These are phyloP conservation scores for Carassius gibelio DNA, from an alignment of 2,113 vertebrate species.

Conservation along the genomic window DNA sequence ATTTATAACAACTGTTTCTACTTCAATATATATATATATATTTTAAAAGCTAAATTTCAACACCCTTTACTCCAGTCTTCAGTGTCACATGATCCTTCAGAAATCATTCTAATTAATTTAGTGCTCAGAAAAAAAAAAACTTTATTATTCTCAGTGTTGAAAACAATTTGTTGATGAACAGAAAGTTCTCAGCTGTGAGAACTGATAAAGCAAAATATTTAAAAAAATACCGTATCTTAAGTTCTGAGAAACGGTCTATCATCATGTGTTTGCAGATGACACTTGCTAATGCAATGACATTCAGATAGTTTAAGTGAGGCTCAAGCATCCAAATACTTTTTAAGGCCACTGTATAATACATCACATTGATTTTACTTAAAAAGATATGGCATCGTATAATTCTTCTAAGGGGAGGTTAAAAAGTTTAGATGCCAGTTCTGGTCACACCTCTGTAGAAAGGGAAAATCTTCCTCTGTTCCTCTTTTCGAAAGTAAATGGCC, in stretches of 20 bases:
- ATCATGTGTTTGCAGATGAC: not conserved
- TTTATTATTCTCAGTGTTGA: too few relatives aligned
- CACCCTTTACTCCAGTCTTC: not conserved
- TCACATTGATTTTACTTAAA: not conserved
- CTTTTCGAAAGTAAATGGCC: slow-evolving; percentile 44
- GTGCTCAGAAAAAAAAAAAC: not conserved
- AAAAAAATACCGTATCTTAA: not conserved
- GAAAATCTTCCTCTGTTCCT: slow-evolving; percentile 34
- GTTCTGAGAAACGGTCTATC: not conserved
- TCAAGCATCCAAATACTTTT: not conserved
- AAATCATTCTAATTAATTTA: not conserved
- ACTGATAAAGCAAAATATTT: not conserved
- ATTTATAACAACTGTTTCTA: not conserved
- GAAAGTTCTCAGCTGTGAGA: not conserved
- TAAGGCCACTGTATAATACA: not conserved
- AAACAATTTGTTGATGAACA: too few relatives aligned
- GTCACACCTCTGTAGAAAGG: slow-evolving; percentile 31
- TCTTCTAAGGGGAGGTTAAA: not conserved
- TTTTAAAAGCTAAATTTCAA: not conserved
- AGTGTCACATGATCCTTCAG: not conserved
- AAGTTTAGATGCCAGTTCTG: slow-evolving; percentile 1
- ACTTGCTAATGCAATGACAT: not conserved
- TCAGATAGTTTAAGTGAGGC: not conserved
- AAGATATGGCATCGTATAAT: not conserved
- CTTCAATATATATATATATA: not conserved